Conservation (phyloP, 2,113 vertebrate species). For the Chascanopsetta lugubris region DNA sequence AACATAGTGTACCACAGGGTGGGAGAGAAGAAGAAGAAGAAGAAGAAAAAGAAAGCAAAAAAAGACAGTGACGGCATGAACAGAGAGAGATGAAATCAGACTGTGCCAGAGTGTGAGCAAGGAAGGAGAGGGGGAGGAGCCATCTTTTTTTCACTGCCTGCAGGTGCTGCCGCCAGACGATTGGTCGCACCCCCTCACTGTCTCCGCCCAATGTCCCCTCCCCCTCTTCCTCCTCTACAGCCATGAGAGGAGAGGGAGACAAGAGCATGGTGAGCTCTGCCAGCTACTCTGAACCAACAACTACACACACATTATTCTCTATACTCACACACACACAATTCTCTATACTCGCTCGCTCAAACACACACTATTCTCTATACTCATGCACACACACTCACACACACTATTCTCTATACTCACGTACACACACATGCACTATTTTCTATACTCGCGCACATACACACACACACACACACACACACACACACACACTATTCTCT, state of each 20-base stretch:
- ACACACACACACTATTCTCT: too few species aligned
- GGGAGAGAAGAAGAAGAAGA: slow-evolving; percentile 28
- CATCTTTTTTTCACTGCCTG: slow-evolving; percentile 37
- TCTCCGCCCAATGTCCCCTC: slow-evolving; percentile 68
- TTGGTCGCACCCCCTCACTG: slow-evolving; percentile 81
- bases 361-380: neutral
- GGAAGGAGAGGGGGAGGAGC: slow-evolving; percentile 2
- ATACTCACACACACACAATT: slow-evolving; percentile 12
- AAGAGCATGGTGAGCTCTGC: slow-evolving; percentile 30
- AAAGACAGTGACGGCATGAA: slow-evolving; percentile 27
- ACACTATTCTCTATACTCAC: neutral
- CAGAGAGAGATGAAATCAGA: slow-evolving; percentile 15
- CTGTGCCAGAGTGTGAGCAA: slow-evolving; percentile 6
- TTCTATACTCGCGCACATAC: too few species aligned
- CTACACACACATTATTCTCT: slow-evolving; percentile 13
- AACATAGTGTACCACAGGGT: slow-evolving; percentile 50
- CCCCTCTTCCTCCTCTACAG: slow-evolving; percentile 35
- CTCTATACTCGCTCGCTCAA: neutral
- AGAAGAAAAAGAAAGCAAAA: slow-evolving; percentile 16
- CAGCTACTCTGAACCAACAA: slow-evolving; percentile 4
- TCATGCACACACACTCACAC: slow-evolving; percentile 12
- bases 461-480: too few species aligned
- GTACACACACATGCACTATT: slow-evolving; percentile 12
- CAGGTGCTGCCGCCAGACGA: slow-evolving; percentile 62
- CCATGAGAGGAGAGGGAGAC: slow-evolving; percentile 48